Percentiles rank a stretch among this genome's conserved stretches.
Conservation (phyloP, 2,888 invertebrate species). For the Exephanes ischioxanthus region DNA sequence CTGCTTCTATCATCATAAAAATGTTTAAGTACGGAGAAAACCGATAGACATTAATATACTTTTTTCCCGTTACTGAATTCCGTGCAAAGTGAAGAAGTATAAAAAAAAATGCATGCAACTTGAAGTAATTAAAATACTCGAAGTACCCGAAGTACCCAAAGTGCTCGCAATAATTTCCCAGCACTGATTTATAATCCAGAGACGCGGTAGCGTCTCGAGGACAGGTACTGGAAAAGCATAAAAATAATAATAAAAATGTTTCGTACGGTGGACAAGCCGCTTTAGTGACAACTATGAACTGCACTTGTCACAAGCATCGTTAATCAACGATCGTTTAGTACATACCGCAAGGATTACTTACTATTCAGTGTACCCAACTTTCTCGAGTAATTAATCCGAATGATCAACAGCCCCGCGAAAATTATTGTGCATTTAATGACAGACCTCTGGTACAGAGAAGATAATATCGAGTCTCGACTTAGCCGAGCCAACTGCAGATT, state of each 20-base stretch:
- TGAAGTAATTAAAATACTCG: background rate
- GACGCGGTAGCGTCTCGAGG: too few relatives aligned
- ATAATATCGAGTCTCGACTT: slow-evolving; percentile 56
- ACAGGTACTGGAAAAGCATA: too few relatives aligned
- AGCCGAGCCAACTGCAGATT: slow-evolving; percentile 78
- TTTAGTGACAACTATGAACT: slow-evolving; percentile 16
- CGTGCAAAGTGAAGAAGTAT: background rate
- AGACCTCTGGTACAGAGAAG: slow-evolving; percentile 67
- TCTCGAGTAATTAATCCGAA: slow-evolving; percentile 74
- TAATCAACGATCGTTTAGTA: slow-evolving; percentile 64
- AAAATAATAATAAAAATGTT: background rate
- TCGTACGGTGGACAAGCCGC: background rate
- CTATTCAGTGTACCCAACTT: slow-evolving; percentile 39
- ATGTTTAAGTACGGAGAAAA: too few relatives aligned
- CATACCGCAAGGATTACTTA: slow-evolving; percentile 46
- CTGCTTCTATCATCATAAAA: too few relatives aligned
- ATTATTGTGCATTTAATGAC: slow-evolving; percentile 79
- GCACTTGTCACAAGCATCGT: slow-evolving; percentile 64
- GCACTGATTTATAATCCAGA: too few relatives aligned
- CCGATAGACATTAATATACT: too few relatives aligned
- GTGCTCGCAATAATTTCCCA: too few relatives aligned
- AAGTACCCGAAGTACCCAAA: too few relatives aligned
- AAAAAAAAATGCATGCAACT: background rate
- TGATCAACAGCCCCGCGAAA: slow-evolving; percentile 76
- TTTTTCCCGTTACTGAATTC: too few relatives aligned